Percentiles rank a stretch among this genome's conserved stretches.
phyloP scores from a whole-genome alignment of 1,140 invertebrate genomes.

The Hylaeus volcanicus region DNA sequence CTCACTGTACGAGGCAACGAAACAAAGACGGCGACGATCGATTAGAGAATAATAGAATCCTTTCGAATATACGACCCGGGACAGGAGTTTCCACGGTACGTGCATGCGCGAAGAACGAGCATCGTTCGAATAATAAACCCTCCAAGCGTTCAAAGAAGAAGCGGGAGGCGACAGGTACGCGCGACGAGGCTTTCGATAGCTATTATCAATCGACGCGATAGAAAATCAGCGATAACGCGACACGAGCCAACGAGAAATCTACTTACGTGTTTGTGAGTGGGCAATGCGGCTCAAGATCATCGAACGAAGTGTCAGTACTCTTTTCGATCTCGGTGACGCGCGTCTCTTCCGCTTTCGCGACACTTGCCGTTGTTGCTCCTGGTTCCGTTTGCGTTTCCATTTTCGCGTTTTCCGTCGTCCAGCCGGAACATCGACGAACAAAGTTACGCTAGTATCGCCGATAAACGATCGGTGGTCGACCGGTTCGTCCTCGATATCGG shows the following conservation, averaged over 20 bases:
- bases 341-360: not conserved
- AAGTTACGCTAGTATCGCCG: no score
- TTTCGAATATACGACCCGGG: no score
- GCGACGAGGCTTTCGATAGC: constrained; percentile 56
- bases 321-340: constrained; percentile 18
- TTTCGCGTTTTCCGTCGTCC: no score
- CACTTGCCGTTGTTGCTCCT: no score
- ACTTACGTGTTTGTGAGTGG: constrained; percentile 29
- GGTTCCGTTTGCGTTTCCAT: no score
- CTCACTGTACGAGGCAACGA: no score
- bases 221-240: constrained; percentile 66
- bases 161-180: constrained; percentile 24
- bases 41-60: no score
- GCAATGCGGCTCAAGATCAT: constrained; percentile 29
- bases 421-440: no score
- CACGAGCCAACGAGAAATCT: constrained; percentile 38
- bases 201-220: constrained; percentile 68
- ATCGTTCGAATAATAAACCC: not conserved
- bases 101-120: not conserved
- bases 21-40: not conserved
- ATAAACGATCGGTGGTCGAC: no score
- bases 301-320: constrained; percentile 49
- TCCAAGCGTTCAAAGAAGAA: constrained; percentile 14
- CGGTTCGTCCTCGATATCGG: no score
- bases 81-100: no score